Base-by-base conservation (phyloP, 1,140 invertebrate species). In the Neodiprion pinetum region DNA sequence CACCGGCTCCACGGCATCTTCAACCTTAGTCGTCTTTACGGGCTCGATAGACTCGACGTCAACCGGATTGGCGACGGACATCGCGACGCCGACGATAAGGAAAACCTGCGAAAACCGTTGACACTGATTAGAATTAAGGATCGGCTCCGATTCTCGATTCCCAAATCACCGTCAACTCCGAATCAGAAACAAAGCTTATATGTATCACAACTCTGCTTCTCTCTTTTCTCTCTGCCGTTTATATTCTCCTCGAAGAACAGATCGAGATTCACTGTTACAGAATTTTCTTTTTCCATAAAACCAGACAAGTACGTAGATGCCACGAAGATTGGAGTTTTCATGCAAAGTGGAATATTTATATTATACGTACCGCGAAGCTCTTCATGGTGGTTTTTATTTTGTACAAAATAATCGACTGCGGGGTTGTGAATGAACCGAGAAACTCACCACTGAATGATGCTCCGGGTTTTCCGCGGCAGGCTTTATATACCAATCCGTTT, bases 301-400 rank as follows among this genome's bases (percentile, higher is more conserved):
- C 17, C 17, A 21, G 17, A 21, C 17, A 21, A 21, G 17, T 21
- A 21, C 17, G 0, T 21, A 21, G 17, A 21, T 21, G 17, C 17
- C 17, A 21, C 17, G 17, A 21, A 21, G 17, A 21, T 21, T 21
- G 17, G 17, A 21, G 17, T 21, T 21, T 21, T 21, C 17, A 21
- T 21, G 17, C 17, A 21, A 21, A 21, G 17, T 21, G 17, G 17
- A 21, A 21, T 21, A 21, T 21, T 21, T 21, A 21, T 21, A 21
- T 21, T 72, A 72, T 80, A 85, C 84, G 84, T 76, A 85, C 84
- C 67, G 76, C 81, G 78, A 85, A 77, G 81, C 79, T 84, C 78
- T 85, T 85, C 84, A 85, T 85, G 80, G 80, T 80, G 81, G 79
- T 76, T 77, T 48, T 53, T 53, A 1, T 61, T 61, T 61, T 3